phyloP scores from a whole-genome alignment of 2,797 vertebrate genomes.

The Tapera naevia region DNA sequence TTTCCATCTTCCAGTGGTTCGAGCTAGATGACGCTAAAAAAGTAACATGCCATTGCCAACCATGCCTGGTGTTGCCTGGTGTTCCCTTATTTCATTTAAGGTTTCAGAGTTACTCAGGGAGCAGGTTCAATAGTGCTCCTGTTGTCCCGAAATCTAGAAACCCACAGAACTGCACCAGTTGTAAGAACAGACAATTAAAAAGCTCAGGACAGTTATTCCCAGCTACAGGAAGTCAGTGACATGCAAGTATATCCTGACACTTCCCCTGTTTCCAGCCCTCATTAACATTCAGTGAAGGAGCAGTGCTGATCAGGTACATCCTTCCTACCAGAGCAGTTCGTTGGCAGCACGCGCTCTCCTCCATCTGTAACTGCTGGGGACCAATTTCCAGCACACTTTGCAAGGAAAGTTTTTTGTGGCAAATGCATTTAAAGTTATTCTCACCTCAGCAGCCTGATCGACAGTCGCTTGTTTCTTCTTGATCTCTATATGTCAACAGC shows the following conservation, averaged over 20 bases:
- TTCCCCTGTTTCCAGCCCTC: not conserved
- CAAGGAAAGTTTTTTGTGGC: not conserved
- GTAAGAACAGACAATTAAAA: not conserved
- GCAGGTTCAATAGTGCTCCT: not conserved
- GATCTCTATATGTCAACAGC: not conserved
- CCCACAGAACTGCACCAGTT: not conserved
- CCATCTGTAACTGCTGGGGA: not conserved
- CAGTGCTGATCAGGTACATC: not conserved
- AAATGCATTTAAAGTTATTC: not conserved
- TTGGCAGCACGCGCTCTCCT: not conserved
- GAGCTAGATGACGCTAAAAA: slow-evolving; percentile 89
- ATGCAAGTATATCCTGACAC: not conserved
- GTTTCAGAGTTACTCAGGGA: not conserved
- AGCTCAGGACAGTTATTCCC: not conserved
- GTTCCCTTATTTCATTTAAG: not conserved
- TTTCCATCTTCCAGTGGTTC: slow-evolving; percentile 93
- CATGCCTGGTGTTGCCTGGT: not conserved
- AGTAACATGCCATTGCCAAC: not conserved
- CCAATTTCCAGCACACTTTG: not conserved
- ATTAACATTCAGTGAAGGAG: not conserved
- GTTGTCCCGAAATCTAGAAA: not conserved
- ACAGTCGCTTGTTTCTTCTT: not conserved
- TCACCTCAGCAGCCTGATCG: not conserved
- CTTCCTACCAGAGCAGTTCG: not conserved
- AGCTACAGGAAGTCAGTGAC: not conserved